A percentile compares a stretch with the other conserved stretches of the same genome.
phyloP scores from a whole-genome alignment of 2,797 vertebrate genomes.

The Semotilus atromaculatus region DNA sequence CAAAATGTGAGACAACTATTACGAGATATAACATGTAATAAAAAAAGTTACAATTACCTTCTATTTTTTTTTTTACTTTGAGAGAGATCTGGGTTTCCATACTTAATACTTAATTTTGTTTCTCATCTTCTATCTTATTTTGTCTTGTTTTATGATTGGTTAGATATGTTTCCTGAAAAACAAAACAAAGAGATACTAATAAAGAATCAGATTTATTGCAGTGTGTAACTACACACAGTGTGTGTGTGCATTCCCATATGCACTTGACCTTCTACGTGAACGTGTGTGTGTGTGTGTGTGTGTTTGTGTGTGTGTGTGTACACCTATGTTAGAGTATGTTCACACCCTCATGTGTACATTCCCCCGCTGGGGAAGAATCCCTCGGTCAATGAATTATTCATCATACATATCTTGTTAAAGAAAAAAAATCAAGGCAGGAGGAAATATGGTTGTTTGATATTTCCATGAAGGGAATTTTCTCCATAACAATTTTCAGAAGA shows the following conservation, averaged over 20 bases:
- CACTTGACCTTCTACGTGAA: constrained; percentile 15
- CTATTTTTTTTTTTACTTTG: no score
- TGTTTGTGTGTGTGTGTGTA: constrained; percentile 44
- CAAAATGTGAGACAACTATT: no score
- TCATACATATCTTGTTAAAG: constrained; percentile 56
- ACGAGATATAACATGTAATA: no score
- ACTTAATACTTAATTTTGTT: neutral
- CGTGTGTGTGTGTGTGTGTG: constrained; percentile 27
- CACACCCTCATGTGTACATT: constrained; percentile 27
- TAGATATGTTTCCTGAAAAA: constrained; percentile 5
- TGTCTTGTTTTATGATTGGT: neutral
- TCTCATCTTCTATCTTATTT: neutral
- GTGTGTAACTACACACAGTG: neutral
- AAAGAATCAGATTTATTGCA: neutral
- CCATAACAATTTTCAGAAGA: constrained; percentile 41
- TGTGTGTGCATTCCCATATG: neutral
- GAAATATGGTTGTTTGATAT: constrained; percentile 64
- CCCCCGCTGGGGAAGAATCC: constrained; percentile 60
- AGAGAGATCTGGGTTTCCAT: neutral
- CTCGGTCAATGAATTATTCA: constrained; percentile 70
- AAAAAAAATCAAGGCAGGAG: constrained; percentile 57
- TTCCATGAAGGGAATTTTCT: constrained; percentile 53
- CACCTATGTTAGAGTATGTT: constrained; percentile 55
- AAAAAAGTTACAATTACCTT: no score
- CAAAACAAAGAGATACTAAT: neutral